Evolutionary conservation across 2,888 invertebrate species (phyloP), one percentile per base, ranked within the genome.

Genomic region (Vanessa cardui): DNA sequence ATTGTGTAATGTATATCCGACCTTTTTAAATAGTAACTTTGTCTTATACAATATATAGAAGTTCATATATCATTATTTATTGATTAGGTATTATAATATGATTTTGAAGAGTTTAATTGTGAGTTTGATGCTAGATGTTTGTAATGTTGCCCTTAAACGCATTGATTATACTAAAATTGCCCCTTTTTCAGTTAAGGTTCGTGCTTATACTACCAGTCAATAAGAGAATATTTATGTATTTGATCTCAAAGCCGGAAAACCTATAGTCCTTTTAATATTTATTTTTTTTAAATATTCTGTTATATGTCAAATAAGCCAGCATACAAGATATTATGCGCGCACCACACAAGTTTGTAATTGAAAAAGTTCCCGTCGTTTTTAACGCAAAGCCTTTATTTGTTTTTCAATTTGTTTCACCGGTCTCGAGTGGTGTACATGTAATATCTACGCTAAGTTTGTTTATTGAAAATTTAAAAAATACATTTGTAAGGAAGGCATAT

Each of bases 331-430:
- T 83, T 77, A 77, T 80, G 76, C 81, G 80, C 82, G 79, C 80
- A 78, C 85, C 83, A 89, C 89, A 85, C 88, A 90, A 91, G 87
- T 91, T 89, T 83, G 88, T 92, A 91, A 92, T 92, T 91, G 91
- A 91, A 91, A 92, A 92, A 92, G 87, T 92, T 92, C 76, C 80
- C 79, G 78, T 83, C 82, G 80, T 84, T 83, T 85, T 85, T 82
- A 83, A 83, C 82, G 80, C 77, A 76, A 78, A 80, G 78, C 78
- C 81, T 81, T 84, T 84, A 83, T 83, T 83, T 83, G 80, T 77
- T 83, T 84, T 84, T 79, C 81, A 81, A 83, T 85, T 83, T 82
- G 81, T 82, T 82, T 79, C 76, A 76, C 78, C 75, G 74, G 77
- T 76, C 79, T 75, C 76, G 78, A 79, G 80, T 80, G 76, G 73